Evolutionary conservation across 2,113 vertebrate species (phyloP).

Genomic region (Megaptera novaeangliae): DNA sequence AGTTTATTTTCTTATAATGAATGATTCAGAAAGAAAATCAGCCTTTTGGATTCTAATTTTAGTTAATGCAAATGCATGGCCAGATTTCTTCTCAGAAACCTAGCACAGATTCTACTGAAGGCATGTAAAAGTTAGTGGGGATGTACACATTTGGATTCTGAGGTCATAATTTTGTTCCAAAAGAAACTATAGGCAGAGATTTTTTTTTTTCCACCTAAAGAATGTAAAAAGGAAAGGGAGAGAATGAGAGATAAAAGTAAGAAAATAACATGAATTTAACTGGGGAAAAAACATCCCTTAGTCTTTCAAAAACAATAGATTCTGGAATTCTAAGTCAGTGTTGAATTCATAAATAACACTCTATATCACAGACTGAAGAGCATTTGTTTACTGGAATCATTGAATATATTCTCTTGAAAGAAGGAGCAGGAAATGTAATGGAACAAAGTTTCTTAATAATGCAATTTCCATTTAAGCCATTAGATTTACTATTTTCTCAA

Average conservation of each 20-base stretch:
- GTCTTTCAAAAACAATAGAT: background rate
- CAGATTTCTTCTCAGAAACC: background rate
- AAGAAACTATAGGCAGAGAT: background rate
- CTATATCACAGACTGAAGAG: background rate
- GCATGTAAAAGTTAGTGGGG: background rate
- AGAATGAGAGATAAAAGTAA: background rate
- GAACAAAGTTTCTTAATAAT: background rate
- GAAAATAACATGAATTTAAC: background rate
- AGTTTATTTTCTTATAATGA: background rate
- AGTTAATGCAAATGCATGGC: background rate
- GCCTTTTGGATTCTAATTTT: background rate
- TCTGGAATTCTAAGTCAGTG: background rate
- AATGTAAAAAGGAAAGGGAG: background rate
- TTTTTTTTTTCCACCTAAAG: background rate
- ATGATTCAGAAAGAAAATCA: background rate
- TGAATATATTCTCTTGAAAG: background rate
- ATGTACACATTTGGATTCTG: background rate
- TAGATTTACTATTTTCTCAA: background rate
- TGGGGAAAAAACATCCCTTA: background rate
- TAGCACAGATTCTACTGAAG: background rate
- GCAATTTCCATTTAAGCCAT: background rate
- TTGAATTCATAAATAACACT: background rate
- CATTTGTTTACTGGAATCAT: background rate
- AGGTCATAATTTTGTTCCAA: background rate
- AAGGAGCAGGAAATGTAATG: background rate